A percentile compares a stretch with the other conserved stretches of the same genome.
These are phyloP conservation scores for Onychomys torridus DNA, from an alignment of 2,797 vertebrate genomes.

Conservation along the genomic window DNA sequence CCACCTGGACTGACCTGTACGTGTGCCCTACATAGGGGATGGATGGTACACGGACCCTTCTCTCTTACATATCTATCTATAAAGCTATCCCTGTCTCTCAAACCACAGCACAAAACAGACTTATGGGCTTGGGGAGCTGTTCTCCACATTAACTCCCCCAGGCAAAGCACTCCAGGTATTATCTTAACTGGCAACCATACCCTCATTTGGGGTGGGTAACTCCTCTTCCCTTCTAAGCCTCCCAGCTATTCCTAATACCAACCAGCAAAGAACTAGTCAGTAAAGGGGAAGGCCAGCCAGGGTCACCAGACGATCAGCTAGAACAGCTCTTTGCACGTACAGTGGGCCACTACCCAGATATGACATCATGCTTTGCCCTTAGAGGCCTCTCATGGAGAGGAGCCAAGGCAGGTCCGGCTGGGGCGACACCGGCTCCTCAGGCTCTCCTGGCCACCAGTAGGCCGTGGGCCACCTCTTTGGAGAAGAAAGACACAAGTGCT, in stretches of 20 bases:
- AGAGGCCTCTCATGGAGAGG: slow-evolving; percentile 9
- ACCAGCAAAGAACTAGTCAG: not conserved
- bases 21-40: not conserved
- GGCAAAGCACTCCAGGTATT: not conserved
- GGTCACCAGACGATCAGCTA: not conserved
- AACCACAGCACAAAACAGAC: not conserved
- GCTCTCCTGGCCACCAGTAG: not conserved
- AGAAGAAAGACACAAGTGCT: not conserved
- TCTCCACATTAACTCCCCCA: not conserved
- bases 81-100: slow-evolving; percentile 1
- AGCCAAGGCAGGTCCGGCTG: not conserved
- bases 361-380: slow-evolving; percentile 36
- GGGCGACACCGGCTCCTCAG: not conserved
- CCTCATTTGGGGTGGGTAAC: not conserved
- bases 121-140: not conserved
- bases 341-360: not conserved
- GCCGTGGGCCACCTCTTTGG: not conserved
- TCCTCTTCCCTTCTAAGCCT: not conserved
- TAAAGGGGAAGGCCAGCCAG: not conserved
- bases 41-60: not conserved
- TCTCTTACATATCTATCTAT: not conserved
- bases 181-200: not conserved
- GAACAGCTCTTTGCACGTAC: not conserved
- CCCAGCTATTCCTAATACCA: not conserved
- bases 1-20: not conserved